Percentiles rank a stretch among this genome's conserved stretches.
phyloP scores from a whole-genome alignment of 2,888 invertebrate species.

The Drosophila subquinaria region DNA sequence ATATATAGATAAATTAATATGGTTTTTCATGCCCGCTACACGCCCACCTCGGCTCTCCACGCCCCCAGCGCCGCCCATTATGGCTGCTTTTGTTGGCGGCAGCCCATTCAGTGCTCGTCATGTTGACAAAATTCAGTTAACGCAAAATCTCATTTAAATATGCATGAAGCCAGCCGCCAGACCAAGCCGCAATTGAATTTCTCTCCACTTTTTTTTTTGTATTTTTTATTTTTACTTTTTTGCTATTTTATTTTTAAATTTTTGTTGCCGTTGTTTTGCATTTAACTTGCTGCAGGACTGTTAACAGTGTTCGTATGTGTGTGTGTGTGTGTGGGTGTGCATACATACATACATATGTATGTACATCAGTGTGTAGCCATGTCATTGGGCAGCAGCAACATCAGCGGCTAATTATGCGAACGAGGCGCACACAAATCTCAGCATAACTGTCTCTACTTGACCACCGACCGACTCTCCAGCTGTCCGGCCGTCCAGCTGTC shows the following conservation, averaged over 20 bases:
- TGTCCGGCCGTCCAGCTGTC: constrained; percentile 15
- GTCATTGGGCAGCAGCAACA: constrained; percentile 25
- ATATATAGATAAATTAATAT: constrained; percentile 55
- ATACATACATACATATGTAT: neutral
- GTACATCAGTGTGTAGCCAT: neutral
- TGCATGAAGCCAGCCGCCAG: constrained; percentile 67
- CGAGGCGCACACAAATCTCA: constrained; percentile 57
- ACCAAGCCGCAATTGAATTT: constrained; percentile 71
- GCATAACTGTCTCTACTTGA: constrained; percentile 47
- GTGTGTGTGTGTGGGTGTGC: constrained; percentile 1
- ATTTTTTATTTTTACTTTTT: neutral
- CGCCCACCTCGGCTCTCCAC: constrained; percentile 34
- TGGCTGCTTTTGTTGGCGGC: constrained; percentile 7
- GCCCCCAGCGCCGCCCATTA: constrained; percentile 25
- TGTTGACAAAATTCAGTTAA: constrained; percentile 77
- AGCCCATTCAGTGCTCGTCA: constrained; percentile 33
- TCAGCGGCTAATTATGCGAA: constrained; percentile 48
- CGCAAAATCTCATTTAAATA: constrained; percentile 80
- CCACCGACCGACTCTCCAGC: neutral
- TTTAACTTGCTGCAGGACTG: constrained; percentile 37
- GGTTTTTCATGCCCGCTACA: constrained; percentile 38
- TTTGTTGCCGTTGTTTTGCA: constrained; percentile 7
- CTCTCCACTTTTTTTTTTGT: constrained; percentile 4
- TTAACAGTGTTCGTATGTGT: constrained; percentile 2
- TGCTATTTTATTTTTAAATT: neutral